phyloP scores from a whole-genome alignment of 2,888 invertebrate genomes.

The Oscheius sp. region DNA sequence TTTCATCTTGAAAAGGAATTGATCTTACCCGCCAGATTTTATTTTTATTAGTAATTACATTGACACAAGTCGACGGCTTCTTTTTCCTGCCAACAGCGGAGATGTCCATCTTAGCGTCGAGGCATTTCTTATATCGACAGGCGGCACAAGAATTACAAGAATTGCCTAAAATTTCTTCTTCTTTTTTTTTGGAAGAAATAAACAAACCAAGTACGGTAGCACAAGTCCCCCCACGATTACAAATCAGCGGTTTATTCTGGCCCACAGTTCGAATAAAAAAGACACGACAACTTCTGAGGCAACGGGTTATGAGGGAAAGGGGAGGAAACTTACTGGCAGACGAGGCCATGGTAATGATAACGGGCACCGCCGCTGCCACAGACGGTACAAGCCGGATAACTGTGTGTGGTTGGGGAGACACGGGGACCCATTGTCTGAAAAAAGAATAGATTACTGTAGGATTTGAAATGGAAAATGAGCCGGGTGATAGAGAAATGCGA shows the following conservation, averaged over 20 bases:
- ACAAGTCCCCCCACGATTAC: conserved; percentile 22
- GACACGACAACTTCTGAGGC: conserved; percentile 17
- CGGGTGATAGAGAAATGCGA: too few relatives aligned
- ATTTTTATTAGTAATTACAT: background rate
- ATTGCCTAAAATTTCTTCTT: background rate
- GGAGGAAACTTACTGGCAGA: conserved; percentile 26
- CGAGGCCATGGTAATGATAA: conserved; percentile 18
- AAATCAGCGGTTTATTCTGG: conserved; percentile 19
- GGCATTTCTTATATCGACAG: conserved; percentile 14
- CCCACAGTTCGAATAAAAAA: conserved; percentile 23
- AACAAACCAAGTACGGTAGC: conserved; percentile 1
- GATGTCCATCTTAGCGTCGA: conserved; percentile 20
- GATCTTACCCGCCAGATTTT: background rate
- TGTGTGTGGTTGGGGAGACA: background rate
- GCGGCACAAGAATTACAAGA: conserved; percentile 22
- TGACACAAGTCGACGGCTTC: conserved; percentile 10
- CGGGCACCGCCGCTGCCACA: conserved; percentile 25
- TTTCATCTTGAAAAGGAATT: background rate
- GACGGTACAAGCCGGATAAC: conserved; percentile 12
- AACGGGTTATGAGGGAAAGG: background rate
- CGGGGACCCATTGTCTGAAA: conserved; percentile 14
- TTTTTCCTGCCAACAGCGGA: conserved; percentile 8
- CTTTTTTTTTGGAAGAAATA: too few relatives aligned
- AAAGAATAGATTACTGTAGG: too few relatives aligned
- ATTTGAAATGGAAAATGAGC: too few relatives aligned